Evolutionary conservation across 2,797 vertebrate species (phyloP).

Genomic region (Lateolabrax maculatus): DNA sequence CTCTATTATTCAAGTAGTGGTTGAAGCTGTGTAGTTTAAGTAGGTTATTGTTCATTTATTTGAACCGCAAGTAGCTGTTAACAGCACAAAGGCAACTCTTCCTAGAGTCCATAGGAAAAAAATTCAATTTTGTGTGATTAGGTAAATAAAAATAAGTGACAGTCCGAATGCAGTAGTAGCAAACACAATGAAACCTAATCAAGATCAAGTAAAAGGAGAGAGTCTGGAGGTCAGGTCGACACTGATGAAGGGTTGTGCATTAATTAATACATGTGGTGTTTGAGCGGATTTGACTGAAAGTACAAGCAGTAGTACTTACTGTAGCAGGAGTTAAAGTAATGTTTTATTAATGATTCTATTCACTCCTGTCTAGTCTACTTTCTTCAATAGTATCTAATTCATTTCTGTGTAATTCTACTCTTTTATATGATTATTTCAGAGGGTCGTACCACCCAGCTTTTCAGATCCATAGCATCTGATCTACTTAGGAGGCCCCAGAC

Average conservation of each 20-base stretch:
- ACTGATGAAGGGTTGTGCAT: too few species aligned
- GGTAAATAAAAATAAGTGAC: too few species aligned
- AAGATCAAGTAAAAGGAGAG: too few species aligned
- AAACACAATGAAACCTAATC: too few species aligned
- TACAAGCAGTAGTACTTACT: too few species aligned
- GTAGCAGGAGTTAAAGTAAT: background rate
- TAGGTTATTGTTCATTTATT: background rate
- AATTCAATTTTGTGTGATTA: too few species aligned
- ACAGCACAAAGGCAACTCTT: too few species aligned
- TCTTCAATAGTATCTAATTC: slow-evolving; percentile 29
- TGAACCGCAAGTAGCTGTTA: background rate
- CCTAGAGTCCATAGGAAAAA: too few species aligned
- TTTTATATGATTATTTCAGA: slow-evolving; percentile 35
- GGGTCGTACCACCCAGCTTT: slow-evolving; percentile 76
- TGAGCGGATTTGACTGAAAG: too few species aligned
- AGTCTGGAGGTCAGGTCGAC: too few species aligned
- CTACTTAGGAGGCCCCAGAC: slow-evolving; percentile 74
- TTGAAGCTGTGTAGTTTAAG: background rate
- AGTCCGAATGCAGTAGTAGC: too few species aligned
- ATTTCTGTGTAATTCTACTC: slow-evolving; percentile 35
- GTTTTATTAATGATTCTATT: background rate
- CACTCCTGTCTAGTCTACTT: background rate
- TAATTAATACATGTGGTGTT: background rate
- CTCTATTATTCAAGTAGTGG: too few species aligned
- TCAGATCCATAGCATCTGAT: slow-evolving; percentile 83